Percentiles rank a stretch among this genome's conserved stretches.
phyloP scores from a whole-genome alignment of 2,797 vertebrate species.

The Psittacula echo region DNA sequence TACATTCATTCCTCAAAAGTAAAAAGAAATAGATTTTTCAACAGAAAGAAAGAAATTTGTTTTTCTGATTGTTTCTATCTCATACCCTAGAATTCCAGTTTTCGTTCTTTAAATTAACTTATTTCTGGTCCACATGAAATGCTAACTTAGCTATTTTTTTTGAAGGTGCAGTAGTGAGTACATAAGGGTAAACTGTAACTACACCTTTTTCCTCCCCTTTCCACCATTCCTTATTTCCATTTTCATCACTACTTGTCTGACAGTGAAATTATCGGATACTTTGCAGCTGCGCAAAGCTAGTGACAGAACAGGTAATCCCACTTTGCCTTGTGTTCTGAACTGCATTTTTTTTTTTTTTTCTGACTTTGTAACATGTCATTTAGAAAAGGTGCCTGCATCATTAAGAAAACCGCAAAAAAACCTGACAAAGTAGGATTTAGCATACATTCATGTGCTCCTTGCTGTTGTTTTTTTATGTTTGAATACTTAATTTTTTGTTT shows the following conservation, averaged over 20 bases:
- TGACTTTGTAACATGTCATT: background rate
- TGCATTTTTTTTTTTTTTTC: background rate
- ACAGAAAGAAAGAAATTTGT: background rate
- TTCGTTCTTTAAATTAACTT: background rate
- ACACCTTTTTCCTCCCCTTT: background rate
- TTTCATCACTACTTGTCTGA: background rate
- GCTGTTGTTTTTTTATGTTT: background rate
- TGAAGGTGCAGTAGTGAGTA: background rate
- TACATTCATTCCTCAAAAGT: background rate
- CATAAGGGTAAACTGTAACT: background rate
- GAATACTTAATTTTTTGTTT: background rate
- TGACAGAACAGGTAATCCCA: background rate
- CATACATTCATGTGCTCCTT: background rate
- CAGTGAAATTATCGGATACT: background rate
- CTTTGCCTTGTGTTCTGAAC: background rate
- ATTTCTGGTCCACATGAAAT: background rate
- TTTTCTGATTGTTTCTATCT: background rate
- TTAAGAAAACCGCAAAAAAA: background rate
- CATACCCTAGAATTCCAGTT: background rate
- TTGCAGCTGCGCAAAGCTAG: background rate
- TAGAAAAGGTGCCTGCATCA: background rate
- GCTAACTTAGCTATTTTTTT: background rate
- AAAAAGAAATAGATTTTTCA: background rate
- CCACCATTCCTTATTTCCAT: background rate
- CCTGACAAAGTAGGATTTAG: background rate